phyloP scores from a whole-genome alignment of 2,797 vertebrate species.

The Pantherophis vulpinus region DNA sequence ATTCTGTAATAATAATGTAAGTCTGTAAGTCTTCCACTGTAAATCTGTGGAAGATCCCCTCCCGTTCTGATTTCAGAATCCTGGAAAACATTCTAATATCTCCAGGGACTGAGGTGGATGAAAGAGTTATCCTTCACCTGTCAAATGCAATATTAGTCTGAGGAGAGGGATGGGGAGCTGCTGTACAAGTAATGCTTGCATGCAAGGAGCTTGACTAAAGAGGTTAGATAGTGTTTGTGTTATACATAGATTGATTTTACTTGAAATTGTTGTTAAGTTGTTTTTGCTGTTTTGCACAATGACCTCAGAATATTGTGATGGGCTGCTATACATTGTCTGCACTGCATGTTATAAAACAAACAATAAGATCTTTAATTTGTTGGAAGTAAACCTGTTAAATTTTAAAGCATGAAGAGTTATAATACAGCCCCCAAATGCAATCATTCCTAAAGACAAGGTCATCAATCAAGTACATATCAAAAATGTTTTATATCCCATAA shows the following conservation, averaged over 20 bases:
- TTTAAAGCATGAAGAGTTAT: conserved; percentile 46
- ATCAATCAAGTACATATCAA: conserved; percentile 62
- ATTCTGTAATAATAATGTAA: no score
- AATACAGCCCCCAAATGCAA: conserved; percentile 31
- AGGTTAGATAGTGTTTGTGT: not conserved
- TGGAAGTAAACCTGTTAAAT: conserved; percentile 16
- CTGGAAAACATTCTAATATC: not conserved
- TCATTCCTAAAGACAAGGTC: conserved; percentile 46
- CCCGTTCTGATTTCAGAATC: not conserved
- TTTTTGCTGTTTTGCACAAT: conserved; percentile 6
- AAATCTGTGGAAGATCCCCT: not conserved
- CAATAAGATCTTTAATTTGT: conserved; percentile 3
- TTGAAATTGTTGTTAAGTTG: not conserved
- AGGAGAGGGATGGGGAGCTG: not conserved
- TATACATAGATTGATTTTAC: not conserved
- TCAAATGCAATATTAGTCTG: not conserved
- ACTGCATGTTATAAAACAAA: not conserved
- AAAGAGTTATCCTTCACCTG: not conserved
- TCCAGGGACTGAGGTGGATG: not conserved
- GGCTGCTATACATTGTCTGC: not conserved
- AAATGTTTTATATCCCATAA: conserved; percentile 60
- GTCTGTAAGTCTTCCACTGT: no score
- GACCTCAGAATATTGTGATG: not conserved
- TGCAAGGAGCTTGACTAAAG: not conserved
- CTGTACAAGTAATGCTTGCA: not conserved